These are phyloP conservation scores for Amiota minor DNA, from an alignment of 2,888 invertebrate species.

Conservation along the genomic window DNA sequence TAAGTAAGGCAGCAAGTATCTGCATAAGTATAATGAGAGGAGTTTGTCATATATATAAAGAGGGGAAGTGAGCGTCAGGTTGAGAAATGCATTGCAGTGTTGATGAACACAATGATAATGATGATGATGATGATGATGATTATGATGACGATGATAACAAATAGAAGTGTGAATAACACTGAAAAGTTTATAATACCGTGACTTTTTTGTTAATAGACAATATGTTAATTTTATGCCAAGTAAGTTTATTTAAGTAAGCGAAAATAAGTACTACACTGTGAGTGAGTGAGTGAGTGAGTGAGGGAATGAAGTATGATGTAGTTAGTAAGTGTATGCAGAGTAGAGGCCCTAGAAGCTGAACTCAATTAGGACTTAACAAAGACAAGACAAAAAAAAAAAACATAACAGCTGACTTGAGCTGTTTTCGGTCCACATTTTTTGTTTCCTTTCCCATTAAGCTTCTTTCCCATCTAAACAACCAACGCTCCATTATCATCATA, in stretches of 20 bases:
- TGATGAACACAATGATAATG: no score
- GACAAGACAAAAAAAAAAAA: slow-evolving; percentile 12
- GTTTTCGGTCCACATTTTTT: no score
- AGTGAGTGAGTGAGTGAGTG: no score
- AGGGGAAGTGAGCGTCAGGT: no score
- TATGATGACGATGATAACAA: no score
- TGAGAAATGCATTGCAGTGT: no score
- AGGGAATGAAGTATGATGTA: neutral
- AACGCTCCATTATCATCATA: no score
- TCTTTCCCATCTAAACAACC: no score
- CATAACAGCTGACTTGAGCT: no score
- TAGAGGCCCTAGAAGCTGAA: neutral
- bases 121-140: no score
- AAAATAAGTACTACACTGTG: neutral
- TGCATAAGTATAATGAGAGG: neutral
- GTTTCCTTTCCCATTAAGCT: no score
- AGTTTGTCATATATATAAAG: neutral
- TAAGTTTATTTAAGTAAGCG: slow-evolving; percentile 2
- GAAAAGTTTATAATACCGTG: slow-evolving; percentile 26
- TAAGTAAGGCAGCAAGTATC: slow-evolving; percentile 5
- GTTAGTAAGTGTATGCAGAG: neutral
- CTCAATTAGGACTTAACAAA: neutral
- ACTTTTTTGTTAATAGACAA: slow-evolving; percentile 20
- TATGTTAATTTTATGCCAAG: slow-evolving; percentile 12
- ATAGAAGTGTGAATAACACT: neutral